Evolutionary conservation across 2,113 vertebrate species (phyloP).

Genomic region (Scartelaos histophorus): DNA sequence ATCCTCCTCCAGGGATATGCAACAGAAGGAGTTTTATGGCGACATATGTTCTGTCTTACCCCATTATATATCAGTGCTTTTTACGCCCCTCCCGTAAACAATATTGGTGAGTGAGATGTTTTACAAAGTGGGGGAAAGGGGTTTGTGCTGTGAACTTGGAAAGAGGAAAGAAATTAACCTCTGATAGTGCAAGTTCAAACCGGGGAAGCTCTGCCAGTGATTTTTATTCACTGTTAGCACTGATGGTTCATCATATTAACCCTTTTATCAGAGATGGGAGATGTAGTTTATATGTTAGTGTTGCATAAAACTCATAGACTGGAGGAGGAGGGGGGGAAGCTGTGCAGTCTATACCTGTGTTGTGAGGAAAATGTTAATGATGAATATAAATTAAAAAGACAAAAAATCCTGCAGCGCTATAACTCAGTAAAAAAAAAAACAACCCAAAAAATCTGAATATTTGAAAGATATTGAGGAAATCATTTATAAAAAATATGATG

Average conservation of each 20-base stretch:
- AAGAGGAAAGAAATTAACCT: conserved; percentile 54
- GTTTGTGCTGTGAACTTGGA: conserved; percentile 42
- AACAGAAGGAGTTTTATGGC: conserved; percentile 77
- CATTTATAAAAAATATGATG: no score
- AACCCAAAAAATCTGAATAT: no score
- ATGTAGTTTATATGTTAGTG: background rate
- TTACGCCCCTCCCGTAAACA: conserved; percentile 68
- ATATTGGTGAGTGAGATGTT: conserved; percentile 67
- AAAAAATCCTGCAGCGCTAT: no score
- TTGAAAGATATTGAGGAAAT: no score
- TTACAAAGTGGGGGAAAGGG: conserved; percentile 36
- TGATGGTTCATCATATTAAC: background rate
- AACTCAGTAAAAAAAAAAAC: no score
- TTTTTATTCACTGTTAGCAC: conserved; percentile 6
- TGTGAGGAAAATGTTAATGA: background rate
- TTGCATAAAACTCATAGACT: background rate
- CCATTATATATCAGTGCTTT: conserved; percentile 73
- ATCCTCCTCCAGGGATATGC: conserved; percentile 60
- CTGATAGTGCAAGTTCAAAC: conserved; percentile 17
- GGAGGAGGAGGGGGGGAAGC: no score
- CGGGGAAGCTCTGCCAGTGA: conserved; percentile 14
- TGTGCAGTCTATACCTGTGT: no score
- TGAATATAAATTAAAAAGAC: background rate
- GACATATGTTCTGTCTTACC: conserved; percentile 75
- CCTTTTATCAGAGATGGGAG: background rate